Conservation (phyloP, 2,888 invertebrate genomes). For the Agonopterix subpropinquella region DNA sequence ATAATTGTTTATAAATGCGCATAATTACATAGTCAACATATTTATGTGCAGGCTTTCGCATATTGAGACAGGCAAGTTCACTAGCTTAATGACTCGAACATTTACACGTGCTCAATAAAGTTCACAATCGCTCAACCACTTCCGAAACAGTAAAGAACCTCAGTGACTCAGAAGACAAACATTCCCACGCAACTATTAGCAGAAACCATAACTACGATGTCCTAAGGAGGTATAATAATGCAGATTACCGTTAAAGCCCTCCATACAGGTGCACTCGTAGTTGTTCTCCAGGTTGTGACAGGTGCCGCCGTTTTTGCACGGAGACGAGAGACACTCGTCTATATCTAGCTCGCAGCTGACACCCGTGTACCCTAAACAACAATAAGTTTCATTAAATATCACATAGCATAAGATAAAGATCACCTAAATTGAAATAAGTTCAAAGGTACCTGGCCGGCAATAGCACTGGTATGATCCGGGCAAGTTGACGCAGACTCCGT, state of each 20-base stretch:
- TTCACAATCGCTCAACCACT: too few species aligned
- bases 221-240: background rate
- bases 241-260: constrained; percentile 81
- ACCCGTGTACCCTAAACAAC: constrained; percentile 82
- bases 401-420: too few species aligned
- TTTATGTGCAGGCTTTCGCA: too few species aligned
- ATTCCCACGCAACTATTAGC: too few species aligned
- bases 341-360: constrained; percentile 89
- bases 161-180: too few species aligned
- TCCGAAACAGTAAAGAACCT: too few species aligned
- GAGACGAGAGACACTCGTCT: constrained; percentile 90
- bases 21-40: too few species aligned
- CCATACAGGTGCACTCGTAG: constrained; percentile 87
- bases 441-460: constrained; percentile 82
- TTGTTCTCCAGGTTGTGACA: constrained; percentile 90
- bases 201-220: too few species aligned
- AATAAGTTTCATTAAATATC: background rate
- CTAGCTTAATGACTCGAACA: too few species aligned
- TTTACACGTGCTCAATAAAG: too few species aligned
- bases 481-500: constrained; percentile 88
- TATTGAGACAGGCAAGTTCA: too few species aligned
- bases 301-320: constrained; percentile 88
- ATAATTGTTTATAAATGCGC: too few species aligned
- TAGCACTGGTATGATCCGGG: constrained; percentile 88
- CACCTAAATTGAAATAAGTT: background rate